phyloP scores from a whole-genome alignment of 2,888 invertebrate genomes.

The Melanargia galathea region DNA sequence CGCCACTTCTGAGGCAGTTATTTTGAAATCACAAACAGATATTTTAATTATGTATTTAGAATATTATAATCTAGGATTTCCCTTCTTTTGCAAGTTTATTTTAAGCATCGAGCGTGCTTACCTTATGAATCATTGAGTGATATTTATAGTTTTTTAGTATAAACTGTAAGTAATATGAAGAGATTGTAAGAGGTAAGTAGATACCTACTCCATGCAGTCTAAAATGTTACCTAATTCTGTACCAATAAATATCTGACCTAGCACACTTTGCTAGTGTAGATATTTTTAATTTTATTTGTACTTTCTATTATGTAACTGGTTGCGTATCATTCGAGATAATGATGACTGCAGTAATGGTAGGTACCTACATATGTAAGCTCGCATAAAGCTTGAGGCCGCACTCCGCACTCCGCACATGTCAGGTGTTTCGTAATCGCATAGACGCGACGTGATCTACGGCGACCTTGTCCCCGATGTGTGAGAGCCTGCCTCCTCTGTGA shows the following conservation, averaged over 20 bases:
- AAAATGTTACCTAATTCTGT: neutral
- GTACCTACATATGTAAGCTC: slow-evolving; percentile 1
- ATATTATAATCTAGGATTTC: neutral
- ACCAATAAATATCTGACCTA: neutral
- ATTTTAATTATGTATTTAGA: too few species aligned
- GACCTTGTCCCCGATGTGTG: slow-evolving; percentile 55
- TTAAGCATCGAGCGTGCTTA: neutral
- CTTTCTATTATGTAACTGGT: neutral
- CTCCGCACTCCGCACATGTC: too few species aligned
- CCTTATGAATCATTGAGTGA: too few species aligned
- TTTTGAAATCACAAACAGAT: too few species aligned
- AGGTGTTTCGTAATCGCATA: slow-evolving; percentile 34
- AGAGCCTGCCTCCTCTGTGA: slow-evolving; percentile 26
- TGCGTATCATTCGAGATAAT: slow-evolving; percentile 3
- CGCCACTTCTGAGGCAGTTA: too few species aligned
- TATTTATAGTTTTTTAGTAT: too few species aligned
- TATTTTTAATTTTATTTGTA: neutral
- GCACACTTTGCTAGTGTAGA: neutral
- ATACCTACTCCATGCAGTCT: too few species aligned
- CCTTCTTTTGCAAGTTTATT: neutral
- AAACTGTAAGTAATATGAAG: too few species aligned
- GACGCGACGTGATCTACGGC: slow-evolving; percentile 39
- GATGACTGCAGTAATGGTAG: neutral
- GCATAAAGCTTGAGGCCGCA: slow-evolving; percentile 13
- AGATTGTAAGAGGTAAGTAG: too few species aligned